Conservation (phyloP, 2,113 vertebrate species). For the Catagonus wagneri region DNA sequence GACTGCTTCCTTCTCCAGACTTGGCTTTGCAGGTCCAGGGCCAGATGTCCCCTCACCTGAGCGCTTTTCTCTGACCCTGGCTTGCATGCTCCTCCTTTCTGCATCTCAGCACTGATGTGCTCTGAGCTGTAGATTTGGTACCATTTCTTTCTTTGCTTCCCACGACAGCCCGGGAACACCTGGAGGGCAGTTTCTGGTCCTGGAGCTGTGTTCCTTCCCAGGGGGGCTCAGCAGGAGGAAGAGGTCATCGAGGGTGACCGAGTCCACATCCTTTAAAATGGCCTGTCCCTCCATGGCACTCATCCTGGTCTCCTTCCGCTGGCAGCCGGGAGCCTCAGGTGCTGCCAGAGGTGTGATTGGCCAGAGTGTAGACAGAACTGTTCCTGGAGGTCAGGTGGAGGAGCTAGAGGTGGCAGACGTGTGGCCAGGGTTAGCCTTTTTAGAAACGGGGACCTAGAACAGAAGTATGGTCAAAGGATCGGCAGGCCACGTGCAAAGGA, state of each 20-base stretch:
- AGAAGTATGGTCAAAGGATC: neutral
- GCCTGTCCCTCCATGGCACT: neutral
- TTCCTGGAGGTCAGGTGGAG: neutral
- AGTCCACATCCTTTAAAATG: neutral
- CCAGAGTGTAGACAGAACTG: accelerated
- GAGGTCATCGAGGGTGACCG: neutral
- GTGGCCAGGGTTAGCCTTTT: neutral
- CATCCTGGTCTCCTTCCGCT: too few species aligned
- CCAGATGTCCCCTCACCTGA: neutral
- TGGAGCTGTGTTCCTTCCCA: neutral
- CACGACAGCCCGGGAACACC: accelerated
- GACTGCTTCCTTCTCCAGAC: neutral
- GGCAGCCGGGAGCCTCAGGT: neutral
- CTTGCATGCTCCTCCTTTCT: neutral
- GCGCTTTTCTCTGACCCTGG: neutral
- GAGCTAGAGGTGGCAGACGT: neutral
- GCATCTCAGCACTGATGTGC: neutral
- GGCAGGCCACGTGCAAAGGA: neutral
- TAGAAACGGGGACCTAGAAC: neutral
- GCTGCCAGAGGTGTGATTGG: neutral
- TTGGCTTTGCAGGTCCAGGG: neutral
- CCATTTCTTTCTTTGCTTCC: neutral
- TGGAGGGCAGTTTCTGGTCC: neutral
- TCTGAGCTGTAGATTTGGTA: neutral
- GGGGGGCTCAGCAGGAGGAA: neutral